Evolutionary conservation across 2,797 vertebrate genomes (phyloP).

Genomic region (Melanotaenia parkinsoni): DNA sequence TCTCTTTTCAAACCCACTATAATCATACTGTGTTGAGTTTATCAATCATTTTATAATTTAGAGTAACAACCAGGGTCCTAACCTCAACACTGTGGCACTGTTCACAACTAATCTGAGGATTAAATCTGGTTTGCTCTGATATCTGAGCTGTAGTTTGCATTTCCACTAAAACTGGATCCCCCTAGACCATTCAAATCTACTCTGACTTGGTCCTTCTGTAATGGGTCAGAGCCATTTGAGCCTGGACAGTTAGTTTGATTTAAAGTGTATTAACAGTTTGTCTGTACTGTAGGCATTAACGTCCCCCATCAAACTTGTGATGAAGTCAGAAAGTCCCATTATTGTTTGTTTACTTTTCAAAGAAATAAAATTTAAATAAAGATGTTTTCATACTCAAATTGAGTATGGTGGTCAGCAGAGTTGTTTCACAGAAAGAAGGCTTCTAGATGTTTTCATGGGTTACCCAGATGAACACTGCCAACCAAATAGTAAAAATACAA

Average conservation of each 20-base stretch:
- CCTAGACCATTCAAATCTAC: slow-evolving; percentile 36
- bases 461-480: background rate
- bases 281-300: slow-evolving; percentile 1
- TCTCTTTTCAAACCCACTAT: background rate
- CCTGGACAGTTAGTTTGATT: slow-evolving; percentile 38
- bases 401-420: background rate
- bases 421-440: background rate
- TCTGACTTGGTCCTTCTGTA: slow-evolving; percentile 42
- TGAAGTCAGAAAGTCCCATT: too few species aligned
- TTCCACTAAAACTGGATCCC: slow-evolving; percentile 79
- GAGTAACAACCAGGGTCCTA: background rate
- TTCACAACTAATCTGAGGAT: background rate
- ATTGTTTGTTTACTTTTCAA: background rate
- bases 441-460: background rate
- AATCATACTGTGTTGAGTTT: background rate
- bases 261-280: slow-evolving; percentile 45
- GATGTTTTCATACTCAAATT: background rate
- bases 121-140: background rate
- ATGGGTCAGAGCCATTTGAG: slow-evolving; percentile 29
- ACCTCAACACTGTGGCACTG: background rate
- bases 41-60: background rate
- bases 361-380: background rate
- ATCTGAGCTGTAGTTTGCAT: slow-evolving; percentile 65
- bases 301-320: background rate
- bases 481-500: background rate